These are phyloP conservation scores for Catharus bicknelli DNA, from an alignment of 2,113 vertebrate species.

Conservation along the genomic window DNA sequence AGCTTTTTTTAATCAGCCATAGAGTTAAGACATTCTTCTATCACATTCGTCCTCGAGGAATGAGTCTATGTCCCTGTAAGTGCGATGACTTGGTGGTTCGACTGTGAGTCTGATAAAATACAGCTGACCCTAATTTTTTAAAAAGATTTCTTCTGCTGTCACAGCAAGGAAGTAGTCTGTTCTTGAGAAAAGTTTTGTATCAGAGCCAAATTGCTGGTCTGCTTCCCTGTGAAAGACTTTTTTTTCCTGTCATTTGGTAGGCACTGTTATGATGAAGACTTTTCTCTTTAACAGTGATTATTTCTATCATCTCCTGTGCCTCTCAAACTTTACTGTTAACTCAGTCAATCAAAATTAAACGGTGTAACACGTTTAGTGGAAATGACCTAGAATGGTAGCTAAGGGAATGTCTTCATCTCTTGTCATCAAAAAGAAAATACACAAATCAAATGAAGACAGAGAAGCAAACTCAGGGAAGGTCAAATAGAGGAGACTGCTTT, in stretches of 20 bases:
- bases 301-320: neutral
- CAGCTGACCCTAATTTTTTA: neutral
- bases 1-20: neutral
- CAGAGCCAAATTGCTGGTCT: neutral
- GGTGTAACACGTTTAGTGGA: neutral
- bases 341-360: neutral
- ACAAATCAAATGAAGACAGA: neutral
- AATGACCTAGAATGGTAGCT: neutral
- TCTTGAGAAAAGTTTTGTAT: neutral
- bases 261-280: neutral
- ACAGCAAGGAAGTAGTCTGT: neutral
- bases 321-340: neutral
- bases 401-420: neutral
- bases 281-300: neutral
- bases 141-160: neutral
- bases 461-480: neutral
- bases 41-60: rapidly evolving
- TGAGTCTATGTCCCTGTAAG: neutral
- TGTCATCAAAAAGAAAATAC: neutral
- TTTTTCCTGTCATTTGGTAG: neutral
- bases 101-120: neutral
- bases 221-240: neutral
- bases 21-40: neutral
- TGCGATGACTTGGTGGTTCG: neutral
- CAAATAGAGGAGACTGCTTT: neutral